Percentiles rank a stretch among this genome's conserved stretches.
Evolutionary conservation across 2,888 invertebrate genomes (phyloP).

Genomic region (Caenorhabditis macrosperma): DNA sequence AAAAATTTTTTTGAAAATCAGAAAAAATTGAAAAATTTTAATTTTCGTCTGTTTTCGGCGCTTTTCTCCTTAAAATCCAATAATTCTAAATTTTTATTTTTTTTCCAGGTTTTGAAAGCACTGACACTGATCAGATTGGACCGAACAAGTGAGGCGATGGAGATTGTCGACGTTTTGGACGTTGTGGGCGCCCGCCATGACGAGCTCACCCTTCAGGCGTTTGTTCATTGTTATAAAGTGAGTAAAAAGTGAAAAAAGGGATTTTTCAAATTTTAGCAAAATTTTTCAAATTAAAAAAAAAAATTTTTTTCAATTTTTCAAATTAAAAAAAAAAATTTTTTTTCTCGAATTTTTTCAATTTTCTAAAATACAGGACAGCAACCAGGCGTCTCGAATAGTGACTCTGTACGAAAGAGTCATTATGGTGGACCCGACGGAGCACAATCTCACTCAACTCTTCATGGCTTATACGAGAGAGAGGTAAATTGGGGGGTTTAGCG

Average conservation of each 20-base stretch:
- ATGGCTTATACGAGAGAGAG: constrained; percentile 94
- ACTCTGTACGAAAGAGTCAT: constrained; percentile 91
- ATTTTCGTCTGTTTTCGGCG: no score
- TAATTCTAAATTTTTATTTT: no score
- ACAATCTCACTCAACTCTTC: constrained; percentile 93
- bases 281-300: background rate
- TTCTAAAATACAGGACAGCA: constrained; percentile 82
- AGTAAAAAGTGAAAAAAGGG: background rate
- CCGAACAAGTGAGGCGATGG: constrained; percentile 87
- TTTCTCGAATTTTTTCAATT: background rate
- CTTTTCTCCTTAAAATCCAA: no score
- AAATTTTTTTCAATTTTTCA: no score
- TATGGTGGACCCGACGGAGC: constrained; percentile 89
- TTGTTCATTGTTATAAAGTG: constrained; percentile 94
- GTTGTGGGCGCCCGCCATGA: constrained; percentile 88
- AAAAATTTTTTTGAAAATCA: background rate
- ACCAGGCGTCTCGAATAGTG: constrained; percentile 86
- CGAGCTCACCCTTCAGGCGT: constrained; percentile 94
- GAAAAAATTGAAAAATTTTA: background rate
- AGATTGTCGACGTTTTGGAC: constrained; percentile 86
- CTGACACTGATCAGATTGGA: constrained; percentile 92
- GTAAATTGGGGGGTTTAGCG: no score
- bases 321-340: background rate
- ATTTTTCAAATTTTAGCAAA: background rate
- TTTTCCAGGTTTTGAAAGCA: constrained; percentile 88